Percentiles rank a stretch among this genome's conserved stretches.
phyloP scores from a whole-genome alignment of 2,113 vertebrate genomes.

The Phalacrocorax carbo region DNA sequence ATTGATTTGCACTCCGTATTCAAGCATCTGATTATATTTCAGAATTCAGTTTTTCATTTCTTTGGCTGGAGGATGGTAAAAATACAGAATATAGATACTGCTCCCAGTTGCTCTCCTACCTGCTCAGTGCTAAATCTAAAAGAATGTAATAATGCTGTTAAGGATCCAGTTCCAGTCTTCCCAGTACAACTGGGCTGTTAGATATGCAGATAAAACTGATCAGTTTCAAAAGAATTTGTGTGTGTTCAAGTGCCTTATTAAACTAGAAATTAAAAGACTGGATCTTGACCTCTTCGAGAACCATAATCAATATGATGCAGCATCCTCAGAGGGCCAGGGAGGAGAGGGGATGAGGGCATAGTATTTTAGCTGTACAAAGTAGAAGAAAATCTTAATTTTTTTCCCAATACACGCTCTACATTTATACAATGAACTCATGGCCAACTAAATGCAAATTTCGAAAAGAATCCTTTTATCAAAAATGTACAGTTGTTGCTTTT shows the following conservation, averaged over 20 bases:
- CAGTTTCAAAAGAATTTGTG: background rate
- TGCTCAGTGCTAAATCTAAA: background rate
- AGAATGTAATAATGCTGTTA: background rate
- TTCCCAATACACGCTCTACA: background rate
- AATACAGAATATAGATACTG: background rate
- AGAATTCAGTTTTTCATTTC: background rate
- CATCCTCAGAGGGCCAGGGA: background rate
- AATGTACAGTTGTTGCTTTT: background rate
- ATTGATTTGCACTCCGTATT: background rate
- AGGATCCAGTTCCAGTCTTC: background rate
- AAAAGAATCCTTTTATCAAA: background rate
- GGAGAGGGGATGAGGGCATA: background rate
- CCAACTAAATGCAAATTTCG: background rate
- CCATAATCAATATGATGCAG: background rate
- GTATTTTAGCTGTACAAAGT: background rate
- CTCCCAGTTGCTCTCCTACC: background rate
- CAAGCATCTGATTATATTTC: background rate
- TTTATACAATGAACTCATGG: background rate
- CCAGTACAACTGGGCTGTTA: background rate
- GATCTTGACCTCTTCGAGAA: background rate
- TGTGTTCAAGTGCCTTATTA: background rate
- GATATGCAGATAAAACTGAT: background rate
- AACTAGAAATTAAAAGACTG: background rate
- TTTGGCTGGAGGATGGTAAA: background rate
- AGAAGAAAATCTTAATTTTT: background rate